Conservation (phyloP, 2,888 invertebrate genomes). For the Parascotia fuliginaria region DNA sequence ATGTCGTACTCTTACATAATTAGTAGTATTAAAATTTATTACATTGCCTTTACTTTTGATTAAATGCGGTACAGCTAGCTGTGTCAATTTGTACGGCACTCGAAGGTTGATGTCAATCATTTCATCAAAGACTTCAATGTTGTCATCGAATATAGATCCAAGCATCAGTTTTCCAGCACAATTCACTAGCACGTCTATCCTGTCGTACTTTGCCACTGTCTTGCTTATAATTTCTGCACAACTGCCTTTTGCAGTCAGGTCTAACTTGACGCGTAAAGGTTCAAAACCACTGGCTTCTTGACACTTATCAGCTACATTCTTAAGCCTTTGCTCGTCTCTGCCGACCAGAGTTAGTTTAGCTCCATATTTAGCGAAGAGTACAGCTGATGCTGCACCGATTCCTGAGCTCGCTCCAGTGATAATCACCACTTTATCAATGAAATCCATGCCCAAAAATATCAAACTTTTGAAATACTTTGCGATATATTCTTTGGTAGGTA, state of each 20-base stretch:
- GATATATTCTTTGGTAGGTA: too few species aligned
- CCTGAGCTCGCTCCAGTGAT: conserved; percentile 70
- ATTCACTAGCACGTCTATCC: conserved; percentile 91
- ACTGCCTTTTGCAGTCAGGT: conserved; percentile 87
- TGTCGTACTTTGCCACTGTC: conserved; percentile 88
- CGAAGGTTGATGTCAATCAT: conserved; percentile 93
- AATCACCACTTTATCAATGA: conserved; percentile 63
- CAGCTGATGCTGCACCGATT: conserved; percentile 63
- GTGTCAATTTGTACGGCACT: conserved; percentile 90
- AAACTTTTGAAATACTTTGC: too few species aligned
- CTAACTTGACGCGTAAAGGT: conserved; percentile 76
- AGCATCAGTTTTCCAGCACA: conserved; percentile 91
- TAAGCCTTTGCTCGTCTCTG: conserved; percentile 59
- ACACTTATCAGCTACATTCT: conserved; percentile 51
- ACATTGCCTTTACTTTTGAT: conserved; percentile 91
- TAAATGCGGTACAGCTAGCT: conserved; percentile 92
- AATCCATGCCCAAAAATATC: conserved; percentile 51
- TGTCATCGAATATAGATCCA: conserved; percentile 91
- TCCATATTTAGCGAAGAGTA: conserved; percentile 58
- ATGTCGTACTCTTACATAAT: conserved; percentile 82
- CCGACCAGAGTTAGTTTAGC: conserved; percentile 61
- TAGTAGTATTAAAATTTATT: conserved; percentile 95
- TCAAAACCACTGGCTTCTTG: conserved; percentile 38
- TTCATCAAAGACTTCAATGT: conserved; percentile 92
- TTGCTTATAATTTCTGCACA: conserved; percentile 87